Evolutionary conservation across 2,888 invertebrate genomes (phyloP), one percentile per base, ranked within the genome.

Genomic region (Trissolcus brochymenae): DNA sequence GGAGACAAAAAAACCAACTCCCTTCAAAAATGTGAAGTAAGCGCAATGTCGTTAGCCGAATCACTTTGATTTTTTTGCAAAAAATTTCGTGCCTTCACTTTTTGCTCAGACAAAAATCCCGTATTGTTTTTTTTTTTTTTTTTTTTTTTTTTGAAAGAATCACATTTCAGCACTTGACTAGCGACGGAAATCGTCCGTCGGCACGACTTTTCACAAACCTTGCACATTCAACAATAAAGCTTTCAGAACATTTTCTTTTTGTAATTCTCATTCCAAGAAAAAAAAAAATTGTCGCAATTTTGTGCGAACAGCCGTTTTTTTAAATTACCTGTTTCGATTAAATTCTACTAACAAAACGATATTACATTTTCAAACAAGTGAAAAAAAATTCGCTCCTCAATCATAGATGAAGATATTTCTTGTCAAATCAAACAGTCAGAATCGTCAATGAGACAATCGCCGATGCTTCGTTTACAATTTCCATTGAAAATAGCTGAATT

Each of bases 291-390:
- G 57, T 43, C n/a, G 40, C 21, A 76, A 73, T 79, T 68, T 79
- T 71, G 79, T 78, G 76, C 78, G 67, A 66, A 61, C 71, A 79
- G 77, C 78, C 65, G 56, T 61, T 56, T 64, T 56, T 66, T 65
- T 50, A 19, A 53, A 65, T 43, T 64, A 64, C 21, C 25, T 57
- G 55, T 43, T 41, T 51, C 40, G 14, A 29, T 49, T 35, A 43
- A 21, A 17, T 65, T 67, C 19, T 40, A 56, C 17, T 6, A 54
- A 64, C 7, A 21, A 54, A 54, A 62, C 17, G 50, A 25, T n/a
- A 35, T 53, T 67, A 46, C 46, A 46, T 46, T 25, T 29, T 16
- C 19, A 21, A 53, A 59, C 13, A 67, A 6, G 35, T 16, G 50
- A 56, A 50, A 49, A 40, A 35, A 35, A 35, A 35, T 2, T 35